Evolutionary conservation across 2,888 invertebrate species (phyloP).

Genomic region (Perizoma flavofasciatum): DNA sequence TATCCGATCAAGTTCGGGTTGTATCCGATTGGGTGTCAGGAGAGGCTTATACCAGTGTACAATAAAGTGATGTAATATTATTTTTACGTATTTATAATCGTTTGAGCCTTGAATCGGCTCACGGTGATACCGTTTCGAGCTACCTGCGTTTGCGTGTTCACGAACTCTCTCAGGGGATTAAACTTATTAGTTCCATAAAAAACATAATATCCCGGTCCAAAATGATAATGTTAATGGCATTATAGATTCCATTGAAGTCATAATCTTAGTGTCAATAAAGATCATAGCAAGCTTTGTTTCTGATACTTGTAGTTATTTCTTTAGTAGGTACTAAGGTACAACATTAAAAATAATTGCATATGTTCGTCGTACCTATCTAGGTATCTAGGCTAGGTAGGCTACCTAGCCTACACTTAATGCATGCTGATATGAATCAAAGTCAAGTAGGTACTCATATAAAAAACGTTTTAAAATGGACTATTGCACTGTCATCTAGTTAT

Average conservation of each 20-base stretch:
- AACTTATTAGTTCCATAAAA: constrained; percentile 67
- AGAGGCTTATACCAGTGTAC: constrained; percentile 23
- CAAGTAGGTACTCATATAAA: too few relatives aligned
- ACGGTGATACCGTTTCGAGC: constrained; percentile 43
- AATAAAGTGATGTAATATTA: constrained; percentile 28
- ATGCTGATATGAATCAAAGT: too few relatives aligned
- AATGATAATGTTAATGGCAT: constrained; percentile 69
- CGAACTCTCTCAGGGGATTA: constrained; percentile 67
- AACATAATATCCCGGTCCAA: constrained; percentile 56
- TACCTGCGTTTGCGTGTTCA: constrained; percentile 68
- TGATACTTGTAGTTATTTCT: constrained; percentile 3
- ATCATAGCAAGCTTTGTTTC: constrained; percentile 52
- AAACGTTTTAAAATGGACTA: too few relatives aligned
- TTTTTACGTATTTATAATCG: constrained; percentile 30
- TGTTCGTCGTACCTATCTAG: too few relatives aligned
- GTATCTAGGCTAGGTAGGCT: too few relatives aligned
- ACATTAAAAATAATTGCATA: too few relatives aligned
- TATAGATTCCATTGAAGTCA: constrained; percentile 65
- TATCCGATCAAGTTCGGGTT: constrained; percentile 13
- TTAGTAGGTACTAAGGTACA: background rate
- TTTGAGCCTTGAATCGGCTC: constrained; percentile 32
- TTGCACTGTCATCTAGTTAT: too few relatives aligned
- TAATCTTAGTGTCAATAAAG: constrained; percentile 66
- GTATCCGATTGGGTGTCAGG: constrained; percentile 23
- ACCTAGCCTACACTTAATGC: too few relatives aligned